Percentiles rank a stretch among this genome's conserved stretches.
Evolutionary conservation across 2,797 vertebrate genomes (phyloP).

Genomic region (Eulemur mongoz): DNA sequence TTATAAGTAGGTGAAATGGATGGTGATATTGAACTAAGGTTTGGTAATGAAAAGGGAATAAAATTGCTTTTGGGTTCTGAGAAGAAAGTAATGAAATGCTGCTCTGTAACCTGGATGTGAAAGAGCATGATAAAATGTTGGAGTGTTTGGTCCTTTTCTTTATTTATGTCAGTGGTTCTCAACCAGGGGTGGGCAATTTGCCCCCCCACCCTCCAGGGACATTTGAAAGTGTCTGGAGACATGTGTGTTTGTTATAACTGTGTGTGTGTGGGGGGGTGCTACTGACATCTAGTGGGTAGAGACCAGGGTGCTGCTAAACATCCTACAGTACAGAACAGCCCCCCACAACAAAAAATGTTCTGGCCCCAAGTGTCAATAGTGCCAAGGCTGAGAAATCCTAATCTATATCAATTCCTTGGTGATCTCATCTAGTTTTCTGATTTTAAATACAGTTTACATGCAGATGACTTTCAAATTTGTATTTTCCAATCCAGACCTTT

Average conservation of each 20-base stretch:
- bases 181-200: background rate
- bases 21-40: background rate
- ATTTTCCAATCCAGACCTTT: background rate
- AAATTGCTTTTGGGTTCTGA: constrained; percentile 5
- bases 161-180: background rate
- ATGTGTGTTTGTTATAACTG: background rate
- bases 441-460: constrained; percentile 16
- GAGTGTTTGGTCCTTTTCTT: background rate
- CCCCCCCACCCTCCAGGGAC: background rate
- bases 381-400: constrained; percentile 1
- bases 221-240: background rate
- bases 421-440: background rate
- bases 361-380: background rate
- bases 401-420: background rate
- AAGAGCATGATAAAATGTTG: background rate
- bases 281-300: background rate
- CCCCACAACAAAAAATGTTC: too few species aligned
- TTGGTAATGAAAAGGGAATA: constrained; percentile 9
- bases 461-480: constrained; percentile 19
- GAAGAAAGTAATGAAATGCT: constrained; percentile 7
- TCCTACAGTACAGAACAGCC: background rate
- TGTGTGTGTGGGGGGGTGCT: background rate
- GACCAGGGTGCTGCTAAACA: constrained; percentile 6
- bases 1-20: background rate
- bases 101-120: background rate